Evolutionary conservation across 2,888 invertebrate species (phyloP).

Genomic region (Sylvicola fuscatus): DNA sequence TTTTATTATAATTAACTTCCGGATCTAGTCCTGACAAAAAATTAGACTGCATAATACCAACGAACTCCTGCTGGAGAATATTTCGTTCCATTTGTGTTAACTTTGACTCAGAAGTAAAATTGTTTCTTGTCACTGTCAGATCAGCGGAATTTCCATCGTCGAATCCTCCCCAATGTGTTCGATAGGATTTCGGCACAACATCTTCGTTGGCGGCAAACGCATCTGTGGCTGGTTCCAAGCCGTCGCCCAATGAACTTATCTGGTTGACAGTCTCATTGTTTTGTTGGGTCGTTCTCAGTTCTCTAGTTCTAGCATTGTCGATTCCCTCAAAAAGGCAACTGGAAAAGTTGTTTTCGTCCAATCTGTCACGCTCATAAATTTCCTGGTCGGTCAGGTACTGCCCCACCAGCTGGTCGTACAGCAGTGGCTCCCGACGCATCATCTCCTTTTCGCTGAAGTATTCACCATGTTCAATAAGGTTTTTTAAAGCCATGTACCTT

Average conservation of each 20-base stretch:
- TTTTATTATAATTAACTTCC: slow-evolving; percentile 62
- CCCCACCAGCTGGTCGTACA: slow-evolving; percentile 80
- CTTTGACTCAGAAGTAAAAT: slow-evolving; percentile 6
- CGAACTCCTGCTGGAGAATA: slow-evolving; percentile 57
- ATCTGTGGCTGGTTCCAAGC: slow-evolving; percentile 15
- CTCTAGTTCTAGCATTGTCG: slow-evolving; percentile 46
- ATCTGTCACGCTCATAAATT: slow-evolving; percentile 37
- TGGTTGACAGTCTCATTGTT: slow-evolving; percentile 26
- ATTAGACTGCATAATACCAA: slow-evolving; percentile 63
- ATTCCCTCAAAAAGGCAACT: slow-evolving; percentile 62
- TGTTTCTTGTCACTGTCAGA: neutral
- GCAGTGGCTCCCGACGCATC: slow-evolving; percentile 75
- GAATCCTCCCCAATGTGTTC: slow-evolving; percentile 35
- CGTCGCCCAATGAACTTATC: slow-evolving; percentile 11
- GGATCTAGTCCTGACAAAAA: slow-evolving; percentile 65
- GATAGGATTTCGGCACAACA: slow-evolving; percentile 15
- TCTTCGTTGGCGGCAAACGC: neutral
- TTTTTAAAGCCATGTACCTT: slow-evolving; percentile 59
- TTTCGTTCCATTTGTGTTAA: slow-evolving; percentile 38
- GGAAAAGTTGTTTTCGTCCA: slow-evolving; percentile 40
- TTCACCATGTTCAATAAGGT: slow-evolving; percentile 41
- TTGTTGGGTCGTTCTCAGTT: slow-evolving; percentile 37
- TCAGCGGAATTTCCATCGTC: slow-evolving; percentile 17
- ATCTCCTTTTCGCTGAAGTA: slow-evolving; percentile 88
- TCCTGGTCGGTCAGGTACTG: slow-evolving; percentile 65